phyloP scores from a whole-genome alignment of 2,888 invertebrate species.

The Aradus depressus region DNA sequence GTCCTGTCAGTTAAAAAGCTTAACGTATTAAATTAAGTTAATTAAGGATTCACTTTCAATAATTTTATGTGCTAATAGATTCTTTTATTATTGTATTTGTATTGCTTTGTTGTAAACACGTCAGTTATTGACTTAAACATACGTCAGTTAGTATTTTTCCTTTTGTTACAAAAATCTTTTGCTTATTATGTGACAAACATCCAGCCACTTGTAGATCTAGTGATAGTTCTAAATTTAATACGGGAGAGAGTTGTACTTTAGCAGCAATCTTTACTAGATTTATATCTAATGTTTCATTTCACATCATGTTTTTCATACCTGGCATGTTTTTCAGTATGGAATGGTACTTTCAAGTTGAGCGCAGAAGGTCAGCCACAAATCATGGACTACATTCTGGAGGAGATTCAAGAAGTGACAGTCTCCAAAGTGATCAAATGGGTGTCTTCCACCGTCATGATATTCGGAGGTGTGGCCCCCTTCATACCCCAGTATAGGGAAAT shows the following conservation, averaged over 20 bases:
- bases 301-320: not conserved
- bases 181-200: too few species aligned
- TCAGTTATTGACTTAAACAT: too few species aligned
- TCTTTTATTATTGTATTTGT: too few species aligned
- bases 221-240: not conserved
- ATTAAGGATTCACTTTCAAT: too few species aligned
- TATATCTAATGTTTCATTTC: not conserved
- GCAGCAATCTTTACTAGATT: not conserved
- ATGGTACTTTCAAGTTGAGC: constrained; percentile 22
- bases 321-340: constrained; percentile 23
- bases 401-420: constrained; percentile 40
- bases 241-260: not conserved
- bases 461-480: constrained; percentile 91
- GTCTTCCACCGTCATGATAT: constrained; percentile 80
- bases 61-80: too few species aligned
- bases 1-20: too few species aligned
- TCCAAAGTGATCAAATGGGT: constrained; percentile 66
- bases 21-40: too few species aligned
- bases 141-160: too few species aligned
- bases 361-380: constrained; percentile 13
- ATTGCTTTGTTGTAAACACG: too few species aligned
- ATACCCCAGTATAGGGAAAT: constrained; percentile 95
- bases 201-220: too few species aligned
- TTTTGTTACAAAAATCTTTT: too few species aligned
- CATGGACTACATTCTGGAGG: constrained; percentile 32